Evolutionary conservation across 1,140 invertebrate genomes (phyloP).

Genomic region (Zaprionus africanus): DNA sequence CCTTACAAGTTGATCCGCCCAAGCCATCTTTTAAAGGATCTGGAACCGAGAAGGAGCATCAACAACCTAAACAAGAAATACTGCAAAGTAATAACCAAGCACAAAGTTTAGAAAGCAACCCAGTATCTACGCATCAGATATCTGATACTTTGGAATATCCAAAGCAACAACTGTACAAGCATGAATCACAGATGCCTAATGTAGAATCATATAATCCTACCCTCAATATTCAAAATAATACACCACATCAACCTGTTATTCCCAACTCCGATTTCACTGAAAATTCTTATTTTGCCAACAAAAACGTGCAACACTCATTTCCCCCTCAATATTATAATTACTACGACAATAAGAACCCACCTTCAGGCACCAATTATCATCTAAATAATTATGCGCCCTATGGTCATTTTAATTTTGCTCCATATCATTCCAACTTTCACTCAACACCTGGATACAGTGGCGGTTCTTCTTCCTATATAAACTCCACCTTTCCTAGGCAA

Average conservation of each 20-base stretch:
- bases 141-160: slow-evolving; percentile 54
- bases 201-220: slow-evolving; percentile 59
- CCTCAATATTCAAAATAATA: slow-evolving; percentile 60
- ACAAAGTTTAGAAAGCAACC: slow-evolving; percentile 21
- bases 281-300: slow-evolving; percentile 62
- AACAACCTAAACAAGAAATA: slow-evolving; percentile 52
- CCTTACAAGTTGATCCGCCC: slow-evolving; percentile 15
- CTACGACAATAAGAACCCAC: slow-evolving; percentile 74
- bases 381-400: slow-evolving; percentile 71
- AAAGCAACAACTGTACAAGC: slow-evolving; percentile 60
- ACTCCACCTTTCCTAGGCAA: slow-evolving; percentile 72
- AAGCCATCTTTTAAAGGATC: slow-evolving; percentile 16
- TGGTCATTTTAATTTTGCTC: slow-evolving; percentile 70
- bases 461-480: slow-evolving; percentile 62
- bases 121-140: slow-evolving; percentile 51
- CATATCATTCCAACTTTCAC: slow-evolving; percentile 74
- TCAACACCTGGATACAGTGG: slow-evolving; percentile 59
- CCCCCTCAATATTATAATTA: slow-evolving; percentile 76
- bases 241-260: slow-evolving; percentile 45
- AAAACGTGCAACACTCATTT: slow-evolving; percentile 64
- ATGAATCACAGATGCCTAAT: slow-evolving; percentile 54
- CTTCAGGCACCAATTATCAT: slow-evolving; percentile 60
- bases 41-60: slow-evolving; percentile 29
- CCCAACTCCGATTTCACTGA: slow-evolving; percentile 49
- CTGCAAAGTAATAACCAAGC: slow-evolving; percentile 47